These are phyloP conservation scores for Sinhomidia bicolor DNA, from an alignment of 2,888 invertebrate species.

Conservation along the genomic window DNA sequence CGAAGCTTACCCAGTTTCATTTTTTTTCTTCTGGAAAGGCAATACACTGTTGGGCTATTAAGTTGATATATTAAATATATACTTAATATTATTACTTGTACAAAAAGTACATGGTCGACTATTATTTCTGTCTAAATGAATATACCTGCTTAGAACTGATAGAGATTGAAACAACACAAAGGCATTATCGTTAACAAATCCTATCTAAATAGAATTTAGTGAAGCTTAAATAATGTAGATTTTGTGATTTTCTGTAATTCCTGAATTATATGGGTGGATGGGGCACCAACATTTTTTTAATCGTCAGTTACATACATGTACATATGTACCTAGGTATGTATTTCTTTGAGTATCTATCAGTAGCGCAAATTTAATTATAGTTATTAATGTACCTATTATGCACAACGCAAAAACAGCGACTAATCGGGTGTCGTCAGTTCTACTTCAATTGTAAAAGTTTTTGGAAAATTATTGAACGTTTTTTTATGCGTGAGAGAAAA, in stretches of 20 bases:
- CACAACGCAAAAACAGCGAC: too few species aligned
- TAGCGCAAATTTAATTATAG: too few species aligned
- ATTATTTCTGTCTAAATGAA: too few species aligned
- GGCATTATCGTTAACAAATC: conserved; percentile 31
- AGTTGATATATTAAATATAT: conserved; percentile 24
- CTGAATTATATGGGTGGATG: neutral
- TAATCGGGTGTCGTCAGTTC: too few species aligned
- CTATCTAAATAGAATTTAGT: neutral
- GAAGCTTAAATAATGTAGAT: conserved; percentile 1
- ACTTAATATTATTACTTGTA: too few species aligned
- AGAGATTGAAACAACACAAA: neutral
- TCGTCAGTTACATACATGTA: too few species aligned
- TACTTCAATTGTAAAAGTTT: too few species aligned
- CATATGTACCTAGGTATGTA: too few species aligned
- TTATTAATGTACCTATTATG: too few species aligned
- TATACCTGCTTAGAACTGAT: neutral
- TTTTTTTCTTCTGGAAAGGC: neutral
- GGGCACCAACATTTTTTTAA: neutral
- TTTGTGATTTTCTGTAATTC: neutral
- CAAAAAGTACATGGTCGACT: neutral
- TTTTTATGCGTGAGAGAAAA: too few species aligned
- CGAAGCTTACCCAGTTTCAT: neutral
- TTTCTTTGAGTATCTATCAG: too few species aligned
- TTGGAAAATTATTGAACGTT: too few species aligned
- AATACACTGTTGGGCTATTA: neutral